These are phyloP conservation scores for Phylloscopus trochiloides DNA, from an alignment of 2,113 vertebrate species.

Conservation along the genomic window DNA sequence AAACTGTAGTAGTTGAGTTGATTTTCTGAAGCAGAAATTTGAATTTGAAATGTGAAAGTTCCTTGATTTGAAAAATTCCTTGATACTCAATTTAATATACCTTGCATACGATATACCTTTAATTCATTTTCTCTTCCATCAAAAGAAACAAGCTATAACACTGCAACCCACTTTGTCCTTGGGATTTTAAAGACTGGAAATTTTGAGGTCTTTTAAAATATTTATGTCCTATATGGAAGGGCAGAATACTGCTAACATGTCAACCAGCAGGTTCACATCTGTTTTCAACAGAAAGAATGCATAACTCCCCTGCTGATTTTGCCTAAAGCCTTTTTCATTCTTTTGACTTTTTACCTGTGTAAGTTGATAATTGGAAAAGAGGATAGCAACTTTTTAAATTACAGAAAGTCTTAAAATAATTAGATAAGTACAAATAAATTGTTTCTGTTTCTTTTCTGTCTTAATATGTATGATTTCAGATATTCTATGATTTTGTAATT, in stretches of 20 bases:
- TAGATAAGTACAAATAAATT: not conserved
- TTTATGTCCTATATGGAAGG: not conserved
- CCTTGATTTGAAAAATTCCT: not conserved
- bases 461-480: constrained; percentile 42
- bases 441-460: not conserved
- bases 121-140: not conserved
- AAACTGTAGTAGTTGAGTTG: not conserved
- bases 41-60: not conserved
- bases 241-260: constrained; percentile 6
- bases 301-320: constrained; percentile 18
- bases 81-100: not conserved
- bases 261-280: constrained; percentile 28
- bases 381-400: not conserved
- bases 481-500: constrained; percentile 50
- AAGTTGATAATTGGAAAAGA: constrained; percentile 44
- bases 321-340: constrained; percentile 28
- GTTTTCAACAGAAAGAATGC: constrained; percentile 24
- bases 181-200: not conserved
- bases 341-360: constrained; percentile 26
- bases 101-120: not conserved
- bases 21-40: not conserved
- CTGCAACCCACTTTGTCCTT: not conserved
- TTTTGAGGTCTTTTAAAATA: not conserved
- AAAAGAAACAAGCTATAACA: not conserved
- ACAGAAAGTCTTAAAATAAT: not conserved